phyloP scores from a whole-genome alignment of 2,113 vertebrate genomes.

The Telmatochromis brachygnathus region DNA sequence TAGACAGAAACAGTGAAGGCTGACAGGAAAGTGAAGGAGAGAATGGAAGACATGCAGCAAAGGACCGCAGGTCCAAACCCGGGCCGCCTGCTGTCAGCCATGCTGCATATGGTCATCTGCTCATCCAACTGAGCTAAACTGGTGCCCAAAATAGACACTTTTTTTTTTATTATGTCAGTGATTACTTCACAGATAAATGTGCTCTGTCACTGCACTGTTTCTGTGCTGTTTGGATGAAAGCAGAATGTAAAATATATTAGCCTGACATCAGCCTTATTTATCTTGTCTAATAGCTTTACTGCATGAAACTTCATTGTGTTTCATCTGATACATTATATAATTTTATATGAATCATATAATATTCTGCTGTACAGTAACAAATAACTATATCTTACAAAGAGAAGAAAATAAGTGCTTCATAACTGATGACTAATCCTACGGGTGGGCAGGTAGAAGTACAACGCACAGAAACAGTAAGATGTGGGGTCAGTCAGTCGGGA shows the following conservation, averaged over 20 bases:
- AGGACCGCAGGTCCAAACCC: neutral
- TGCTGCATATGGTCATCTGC: neutral
- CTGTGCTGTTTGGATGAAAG: neutral
- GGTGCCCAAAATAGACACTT: neutral
- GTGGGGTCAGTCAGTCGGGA: neutral
- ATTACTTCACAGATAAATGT: neutral
- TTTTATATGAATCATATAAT: neutral
- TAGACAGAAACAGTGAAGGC: neutral
- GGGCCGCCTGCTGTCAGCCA: neutral
- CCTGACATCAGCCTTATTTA: neutral
- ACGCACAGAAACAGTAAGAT: neutral
- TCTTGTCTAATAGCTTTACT: neutral
- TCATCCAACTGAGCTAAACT: neutral
- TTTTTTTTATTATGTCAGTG: neutral
- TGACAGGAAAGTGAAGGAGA: neutral
- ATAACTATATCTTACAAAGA: neutral
- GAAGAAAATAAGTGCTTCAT: neutral
- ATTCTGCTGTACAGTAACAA: neutral
- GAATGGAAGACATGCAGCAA: neutral
- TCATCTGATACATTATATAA: neutral
- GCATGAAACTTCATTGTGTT: neutral
- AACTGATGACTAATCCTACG: too few relatives aligned
- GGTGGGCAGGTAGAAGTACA: neutral
- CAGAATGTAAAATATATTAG: neutral
- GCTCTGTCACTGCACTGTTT: neutral